A percentile compares a stretch with the other conserved stretches of the same genome.
Evolutionary conservation across 2,797 vertebrate species (phyloP).

Genomic region (Lepilemur septentrionalis): DNA sequence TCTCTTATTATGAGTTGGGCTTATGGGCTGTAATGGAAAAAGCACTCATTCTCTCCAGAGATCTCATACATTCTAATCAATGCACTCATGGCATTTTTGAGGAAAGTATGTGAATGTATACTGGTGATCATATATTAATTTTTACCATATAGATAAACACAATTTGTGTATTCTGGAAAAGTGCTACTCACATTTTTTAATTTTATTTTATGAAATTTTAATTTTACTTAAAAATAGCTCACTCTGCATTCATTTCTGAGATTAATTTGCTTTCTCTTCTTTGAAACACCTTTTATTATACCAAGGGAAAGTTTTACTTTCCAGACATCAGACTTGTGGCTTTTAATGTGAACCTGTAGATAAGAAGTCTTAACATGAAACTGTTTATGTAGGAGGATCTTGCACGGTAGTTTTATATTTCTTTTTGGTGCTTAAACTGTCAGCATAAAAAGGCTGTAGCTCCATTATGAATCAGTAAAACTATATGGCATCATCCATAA

Average conservation of each 20-base stretch:
- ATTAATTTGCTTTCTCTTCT: neutral
- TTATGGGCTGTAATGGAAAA: conserved; percentile 64
- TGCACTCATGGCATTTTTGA: conserved; percentile 32
- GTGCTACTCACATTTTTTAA: neutral
- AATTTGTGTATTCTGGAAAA: neutral
- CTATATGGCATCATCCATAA: conserved; percentile 33
- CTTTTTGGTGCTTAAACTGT: conserved; percentile 47
- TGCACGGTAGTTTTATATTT: conserved; percentile 25
- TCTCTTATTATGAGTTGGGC: conserved; percentile 60
- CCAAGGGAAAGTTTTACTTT: neutral
- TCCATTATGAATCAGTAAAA: conserved; percentile 54
- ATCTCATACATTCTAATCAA: conserved; percentile 55
- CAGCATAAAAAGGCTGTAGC: conserved; percentile 37
- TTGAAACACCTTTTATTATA: neutral
- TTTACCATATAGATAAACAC: neutral
- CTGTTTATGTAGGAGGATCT: neutral
- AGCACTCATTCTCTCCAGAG: conserved; percentile 46
- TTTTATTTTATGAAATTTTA: neutral
- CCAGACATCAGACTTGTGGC: neutral
- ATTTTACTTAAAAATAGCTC: neutral
- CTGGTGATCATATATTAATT: neutral
- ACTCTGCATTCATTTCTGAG: neutral
- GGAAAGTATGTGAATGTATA: neutral
- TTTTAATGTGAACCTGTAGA: neutral
- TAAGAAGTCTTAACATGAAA: neutral